phyloP scores from a whole-genome alignment of 2,888 invertebrate species.

The Macaria notata region DNA sequence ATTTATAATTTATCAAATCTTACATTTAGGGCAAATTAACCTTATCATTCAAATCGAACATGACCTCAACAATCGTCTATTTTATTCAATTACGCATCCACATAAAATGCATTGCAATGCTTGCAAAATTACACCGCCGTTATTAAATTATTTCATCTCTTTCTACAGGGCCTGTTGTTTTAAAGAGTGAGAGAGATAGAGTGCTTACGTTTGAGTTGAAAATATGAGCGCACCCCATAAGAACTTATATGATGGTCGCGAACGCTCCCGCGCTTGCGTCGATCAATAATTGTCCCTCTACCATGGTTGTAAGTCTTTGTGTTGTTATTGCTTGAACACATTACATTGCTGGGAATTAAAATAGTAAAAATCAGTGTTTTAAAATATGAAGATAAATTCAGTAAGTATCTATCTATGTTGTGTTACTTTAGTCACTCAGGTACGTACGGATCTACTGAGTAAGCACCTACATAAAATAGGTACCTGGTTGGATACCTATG shows the following conservation, averaged over 20 bases:
- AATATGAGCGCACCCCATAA: constrained; percentile 41
- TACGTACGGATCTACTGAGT: too few species aligned
- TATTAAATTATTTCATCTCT: constrained; percentile 2
- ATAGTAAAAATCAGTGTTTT: too few species aligned
- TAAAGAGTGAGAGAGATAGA: constrained; percentile 37
- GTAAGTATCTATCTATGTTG: too few species aligned
- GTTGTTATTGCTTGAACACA: not conserved
- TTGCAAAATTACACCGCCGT: not conserved
- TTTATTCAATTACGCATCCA: too few species aligned
- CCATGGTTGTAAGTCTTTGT: constrained; percentile 28
- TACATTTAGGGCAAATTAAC: too few species aligned
- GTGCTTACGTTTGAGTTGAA: constrained; percentile 28
- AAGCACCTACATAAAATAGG: too few species aligned
- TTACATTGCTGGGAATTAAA: constrained; percentile 40
- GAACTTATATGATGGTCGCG: constrained; percentile 40
- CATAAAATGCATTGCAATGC: not conserved
- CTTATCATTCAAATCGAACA: too few species aligned
- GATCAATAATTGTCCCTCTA: constrained; percentile 65
- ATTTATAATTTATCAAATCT: too few species aligned
- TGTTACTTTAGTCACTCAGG: too few species aligned
- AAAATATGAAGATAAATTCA: too few species aligned
- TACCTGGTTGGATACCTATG: too few species aligned
- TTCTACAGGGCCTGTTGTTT: constrained; percentile 3
- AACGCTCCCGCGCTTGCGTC: constrained; percentile 69
- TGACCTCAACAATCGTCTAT: too few species aligned